Evolutionary conservation across 2,113 vertebrate species (phyloP).

Genomic region (Psephotus haematonotus): DNA sequence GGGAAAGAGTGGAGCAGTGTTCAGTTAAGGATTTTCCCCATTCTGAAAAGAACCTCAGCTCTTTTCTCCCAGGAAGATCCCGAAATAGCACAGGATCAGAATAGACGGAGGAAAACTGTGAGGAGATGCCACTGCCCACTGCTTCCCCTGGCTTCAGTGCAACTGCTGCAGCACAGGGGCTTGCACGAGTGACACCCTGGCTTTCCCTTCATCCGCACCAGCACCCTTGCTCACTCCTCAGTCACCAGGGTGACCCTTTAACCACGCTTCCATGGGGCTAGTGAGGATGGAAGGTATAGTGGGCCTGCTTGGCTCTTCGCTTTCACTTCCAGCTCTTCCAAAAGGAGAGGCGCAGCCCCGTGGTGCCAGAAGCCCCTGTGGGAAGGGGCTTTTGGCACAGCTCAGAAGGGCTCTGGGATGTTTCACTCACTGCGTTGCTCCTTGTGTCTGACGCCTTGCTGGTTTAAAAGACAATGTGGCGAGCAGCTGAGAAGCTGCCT

Average conservation of each 20-base stretch:
- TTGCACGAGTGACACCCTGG: not conserved
- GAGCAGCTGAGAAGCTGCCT: not conserved
- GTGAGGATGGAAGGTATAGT: not conserved
- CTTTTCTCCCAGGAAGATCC: not conserved
- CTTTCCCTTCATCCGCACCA: not conserved
- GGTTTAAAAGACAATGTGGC: not conserved
- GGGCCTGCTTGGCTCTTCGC: not conserved
- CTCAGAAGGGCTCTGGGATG: not conserved
- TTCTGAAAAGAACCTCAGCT: not conserved
- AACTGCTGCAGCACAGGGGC: not conserved
- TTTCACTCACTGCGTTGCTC: not conserved
- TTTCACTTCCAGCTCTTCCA: not conserved
- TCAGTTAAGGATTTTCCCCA: not conserved
- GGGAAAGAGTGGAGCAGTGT: not conserved
- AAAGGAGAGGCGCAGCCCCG: not conserved
- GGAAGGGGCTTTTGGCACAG: not conserved
- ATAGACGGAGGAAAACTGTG: not conserved
- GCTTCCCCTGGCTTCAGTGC: not conserved
- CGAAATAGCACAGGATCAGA: not conserved
- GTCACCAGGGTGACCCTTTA: not conserved
- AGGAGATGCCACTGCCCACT: not conserved
- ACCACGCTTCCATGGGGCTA: not conserved
- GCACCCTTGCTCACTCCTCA: not conserved
- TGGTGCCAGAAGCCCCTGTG: accelerated
- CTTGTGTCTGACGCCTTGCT: not conserved